Percentiles rank a stretch among this genome's conserved stretches.
Conservation (phyloP, 2,888 invertebrate genomes). For the Laspeyria flexula region DNA sequence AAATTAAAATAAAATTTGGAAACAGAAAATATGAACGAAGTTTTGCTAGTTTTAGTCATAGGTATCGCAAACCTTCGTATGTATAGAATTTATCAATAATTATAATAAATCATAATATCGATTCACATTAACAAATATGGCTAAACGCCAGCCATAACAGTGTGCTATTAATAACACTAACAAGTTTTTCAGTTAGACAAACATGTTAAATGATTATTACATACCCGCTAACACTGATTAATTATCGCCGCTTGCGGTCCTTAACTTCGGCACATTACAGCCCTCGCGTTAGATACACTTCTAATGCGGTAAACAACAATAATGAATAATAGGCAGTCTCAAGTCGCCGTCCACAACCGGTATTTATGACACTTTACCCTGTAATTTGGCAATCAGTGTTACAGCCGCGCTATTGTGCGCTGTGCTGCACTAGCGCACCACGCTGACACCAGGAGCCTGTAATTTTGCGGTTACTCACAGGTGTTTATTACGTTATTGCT, state of each 20-base stretch:
- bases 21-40: too few species aligned
- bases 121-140: constrained; percentile 7
- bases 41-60: not conserved
- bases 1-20: too few species aligned
- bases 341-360: constrained; percentile 57
- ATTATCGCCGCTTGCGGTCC: constrained; percentile 44
- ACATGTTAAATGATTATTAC: constrained; percentile 18
- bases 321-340: constrained; percentile 59
- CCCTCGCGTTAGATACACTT: constrained; percentile 45
- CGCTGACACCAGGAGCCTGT: constrained; percentile 70
- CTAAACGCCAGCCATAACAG: constrained; percentile 13
- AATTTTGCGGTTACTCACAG: constrained; percentile 80
- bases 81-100: constrained; percentile 2
- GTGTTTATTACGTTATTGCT: constrained; percentile 68
- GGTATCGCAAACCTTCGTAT: not conserved
- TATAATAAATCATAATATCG: constrained; percentile 13
- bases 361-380: constrained; percentile 78
- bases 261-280: constrained; percentile 40
- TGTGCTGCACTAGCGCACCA: constrained; percentile 56
- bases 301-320: constrained; percentile 58
- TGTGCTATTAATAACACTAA: constrained; percentile 15
- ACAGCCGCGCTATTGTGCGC: constrained; percentile 63
- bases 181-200: constrained; percentile 25
- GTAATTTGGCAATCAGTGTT: constrained; percentile 79
- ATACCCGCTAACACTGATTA: constrained; percentile 28